phyloP scores from a whole-genome alignment of 2,888 invertebrate genomes.

The Hyppa rectilinea region DNA sequence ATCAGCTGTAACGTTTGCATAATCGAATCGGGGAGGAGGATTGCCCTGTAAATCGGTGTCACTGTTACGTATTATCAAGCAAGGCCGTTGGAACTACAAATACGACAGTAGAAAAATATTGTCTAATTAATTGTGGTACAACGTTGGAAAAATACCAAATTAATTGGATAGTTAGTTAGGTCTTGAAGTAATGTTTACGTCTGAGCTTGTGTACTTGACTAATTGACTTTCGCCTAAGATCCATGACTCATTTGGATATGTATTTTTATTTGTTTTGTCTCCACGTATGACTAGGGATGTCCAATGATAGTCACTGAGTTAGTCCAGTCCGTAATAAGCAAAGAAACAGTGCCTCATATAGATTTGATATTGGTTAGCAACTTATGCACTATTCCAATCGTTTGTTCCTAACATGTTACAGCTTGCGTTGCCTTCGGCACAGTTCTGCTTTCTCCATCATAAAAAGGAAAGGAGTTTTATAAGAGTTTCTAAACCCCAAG shows the following conservation, averaged over 20 bases:
- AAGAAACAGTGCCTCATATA: not conserved
- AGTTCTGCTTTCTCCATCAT: conserved; percentile 58
- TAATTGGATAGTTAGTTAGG: conserved; percentile 1
- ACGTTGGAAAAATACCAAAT: conserved; percentile 11
- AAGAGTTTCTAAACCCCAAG: conserved; percentile 49
- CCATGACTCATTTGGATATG: not conserved
- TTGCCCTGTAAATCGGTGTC: conserved; percentile 58
- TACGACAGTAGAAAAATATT: conserved; percentile 21
- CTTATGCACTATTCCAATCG: conserved; percentile 44
- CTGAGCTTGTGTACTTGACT: conserved; percentile 9
- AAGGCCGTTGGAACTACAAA: conserved; percentile 53
- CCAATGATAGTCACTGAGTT: not conserved
- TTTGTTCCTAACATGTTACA: conserved; percentile 45
- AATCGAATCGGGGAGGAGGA: conserved; percentile 62
- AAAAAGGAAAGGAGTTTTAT: conserved; percentile 64
- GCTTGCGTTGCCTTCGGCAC: conserved; percentile 48
- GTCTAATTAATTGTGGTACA: conserved; percentile 5
- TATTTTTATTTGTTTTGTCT: not conserved
- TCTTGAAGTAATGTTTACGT: conserved; percentile 13
- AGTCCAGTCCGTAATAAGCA: not conserved
- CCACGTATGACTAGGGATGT: not conserved
- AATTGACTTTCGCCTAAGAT: not conserved
- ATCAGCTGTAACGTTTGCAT: conserved; percentile 61
- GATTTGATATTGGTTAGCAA: conserved; percentile 7
- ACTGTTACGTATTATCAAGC: conserved; percentile 57